These are phyloP conservation scores for Psittacara wagleri DNA, from an alignment of 2,113 vertebrate genomes.

Conservation along the genomic window DNA sequence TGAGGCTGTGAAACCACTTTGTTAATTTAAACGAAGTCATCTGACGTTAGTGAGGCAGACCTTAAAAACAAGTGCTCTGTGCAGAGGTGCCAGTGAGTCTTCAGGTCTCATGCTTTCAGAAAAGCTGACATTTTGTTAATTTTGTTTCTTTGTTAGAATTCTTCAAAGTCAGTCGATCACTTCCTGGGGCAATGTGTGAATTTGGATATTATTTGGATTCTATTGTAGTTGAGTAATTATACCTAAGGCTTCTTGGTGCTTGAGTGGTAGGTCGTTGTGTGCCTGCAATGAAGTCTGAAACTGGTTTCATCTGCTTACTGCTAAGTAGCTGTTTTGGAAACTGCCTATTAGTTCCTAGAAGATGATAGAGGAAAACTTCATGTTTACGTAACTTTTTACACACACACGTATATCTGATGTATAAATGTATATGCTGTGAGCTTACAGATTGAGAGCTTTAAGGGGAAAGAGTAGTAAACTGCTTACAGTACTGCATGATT, in stretches of 20 bases:
- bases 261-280: background rate
- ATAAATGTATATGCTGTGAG: background rate
- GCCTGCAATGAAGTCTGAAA: background rate
- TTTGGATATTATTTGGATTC: background rate
- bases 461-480: background rate
- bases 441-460: background rate
- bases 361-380: background rate
- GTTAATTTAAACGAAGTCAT: background rate
- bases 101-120: background rate
- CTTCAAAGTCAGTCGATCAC: background rate
- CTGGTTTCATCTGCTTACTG: background rate
- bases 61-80: background rate
- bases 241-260: background rate
- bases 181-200: background rate
- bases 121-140: background rate
- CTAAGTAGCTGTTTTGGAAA: background rate
- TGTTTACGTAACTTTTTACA: background rate
- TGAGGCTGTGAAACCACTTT: background rate
- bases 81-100: background rate
- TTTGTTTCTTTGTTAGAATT: background rate
- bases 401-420: rapidly evolving
- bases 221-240: background rate
- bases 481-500: background rate
- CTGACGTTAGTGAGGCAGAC: background rate
- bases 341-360: background rate